Evolutionary conservation across 2,888 invertebrate genomes (phyloP).

Genomic region (Tortrix viridana): DNA sequence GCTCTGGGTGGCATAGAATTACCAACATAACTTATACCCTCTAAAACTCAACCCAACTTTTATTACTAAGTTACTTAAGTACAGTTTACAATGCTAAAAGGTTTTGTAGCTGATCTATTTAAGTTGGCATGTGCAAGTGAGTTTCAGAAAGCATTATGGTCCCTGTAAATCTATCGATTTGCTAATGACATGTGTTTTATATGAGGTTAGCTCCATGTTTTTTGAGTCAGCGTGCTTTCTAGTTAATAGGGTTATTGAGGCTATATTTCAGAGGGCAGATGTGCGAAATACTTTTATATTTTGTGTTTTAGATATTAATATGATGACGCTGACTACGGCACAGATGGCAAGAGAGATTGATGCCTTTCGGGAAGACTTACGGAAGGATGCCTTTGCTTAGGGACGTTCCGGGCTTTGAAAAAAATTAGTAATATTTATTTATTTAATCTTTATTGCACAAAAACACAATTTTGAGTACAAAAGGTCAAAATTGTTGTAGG

Average conservation of each 20-base stretch:
- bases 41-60: conserved; percentile 28
- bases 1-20: conserved; percentile 69
- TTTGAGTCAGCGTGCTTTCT: conserved; percentile 27
- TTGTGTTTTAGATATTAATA: not conserved
- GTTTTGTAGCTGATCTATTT: conserved; percentile 6
- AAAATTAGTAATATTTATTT: too few species aligned
- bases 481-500: too few species aligned
- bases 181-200: conserved; percentile 70
- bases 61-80: conserved; percentile 13
- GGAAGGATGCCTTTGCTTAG: too few species aligned
- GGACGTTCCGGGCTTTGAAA: too few species aligned
- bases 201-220: conserved; percentile 48
- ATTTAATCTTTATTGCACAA: too few species aligned
- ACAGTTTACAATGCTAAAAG: conserved; percentile 26
- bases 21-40: conserved; percentile 32
- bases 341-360: too few species aligned
- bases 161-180: conserved; percentile 74
- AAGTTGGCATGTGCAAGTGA: conserved; percentile 52
- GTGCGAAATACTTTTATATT: conserved; percentile 10
- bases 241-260: conserved; percentile 17
- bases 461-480: too few species aligned
- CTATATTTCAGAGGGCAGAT: conserved; percentile 16
- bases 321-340: too few species aligned
- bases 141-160: conserved; percentile 75
- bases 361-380: too few species aligned